Evolutionary conservation across 2,113 vertebrate genomes (phyloP).

Genomic region (Bubo scandiacus): DNA sequence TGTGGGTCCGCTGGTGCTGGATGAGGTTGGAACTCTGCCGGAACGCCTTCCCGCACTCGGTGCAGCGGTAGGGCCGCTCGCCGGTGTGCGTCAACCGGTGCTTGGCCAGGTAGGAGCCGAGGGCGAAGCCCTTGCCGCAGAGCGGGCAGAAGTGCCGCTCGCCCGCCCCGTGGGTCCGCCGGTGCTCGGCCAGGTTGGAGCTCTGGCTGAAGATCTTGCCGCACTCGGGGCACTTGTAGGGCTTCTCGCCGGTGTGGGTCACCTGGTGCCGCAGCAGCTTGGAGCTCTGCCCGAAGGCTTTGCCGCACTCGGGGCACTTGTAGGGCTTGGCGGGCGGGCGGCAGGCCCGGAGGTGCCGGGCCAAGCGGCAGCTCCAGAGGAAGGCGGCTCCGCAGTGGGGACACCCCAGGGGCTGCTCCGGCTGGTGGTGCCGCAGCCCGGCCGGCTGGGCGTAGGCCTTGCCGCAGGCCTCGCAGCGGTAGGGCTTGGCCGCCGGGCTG

Average conservation of each 20-base stretch:
- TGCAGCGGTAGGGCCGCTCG: not conserved
- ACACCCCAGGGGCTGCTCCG: not conserved
- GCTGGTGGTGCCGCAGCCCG: not conserved
- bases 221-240: slow-evolving; percentile 77
- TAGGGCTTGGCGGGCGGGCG: not conserved
- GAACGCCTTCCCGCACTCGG: not conserved
- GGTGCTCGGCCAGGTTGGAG: not conserved
- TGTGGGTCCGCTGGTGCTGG: not conserved
- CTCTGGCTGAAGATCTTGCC: not conserved
- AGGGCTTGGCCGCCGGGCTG: not conserved
- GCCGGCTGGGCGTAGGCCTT: not conserved
- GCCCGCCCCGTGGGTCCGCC: not conserved
- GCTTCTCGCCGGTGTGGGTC: slow-evolving; percentile 89
- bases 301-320: not conserved
- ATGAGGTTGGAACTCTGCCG: not conserved
- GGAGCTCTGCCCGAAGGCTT: not conserved
- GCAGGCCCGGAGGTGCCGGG: not conserved
- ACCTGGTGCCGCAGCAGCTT: not conserved
- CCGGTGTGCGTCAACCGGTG: not conserved
- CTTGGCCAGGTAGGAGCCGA: not conserved
- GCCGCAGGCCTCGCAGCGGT: not conserved
- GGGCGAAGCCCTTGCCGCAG: not conserved
- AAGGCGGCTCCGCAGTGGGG: not conserved
- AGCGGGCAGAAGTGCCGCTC: not conserved
- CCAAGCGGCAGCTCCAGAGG: not conserved